Evolutionary conservation across 2,888 invertebrate genomes (phyloP), one percentile per base, ranked within the genome.

Genomic region (Cheilosia soror): DNA sequence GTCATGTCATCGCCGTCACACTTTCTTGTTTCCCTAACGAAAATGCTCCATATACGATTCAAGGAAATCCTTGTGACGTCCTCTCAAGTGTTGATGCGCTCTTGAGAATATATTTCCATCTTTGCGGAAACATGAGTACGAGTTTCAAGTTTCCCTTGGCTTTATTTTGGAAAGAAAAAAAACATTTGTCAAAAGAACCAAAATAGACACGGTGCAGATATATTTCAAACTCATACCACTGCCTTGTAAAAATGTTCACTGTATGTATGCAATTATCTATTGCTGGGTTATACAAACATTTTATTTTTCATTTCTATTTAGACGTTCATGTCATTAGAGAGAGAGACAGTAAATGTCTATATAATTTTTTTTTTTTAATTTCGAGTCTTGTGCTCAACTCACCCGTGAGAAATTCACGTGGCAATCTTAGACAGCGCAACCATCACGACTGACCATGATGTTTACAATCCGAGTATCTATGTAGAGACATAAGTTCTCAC

Each of bases 331-430:
- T 47, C 44, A 11, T 20, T 49, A 3, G 42, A 44, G 4, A 7
- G 33, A 51, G 6, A 4, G 40, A 13, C 7, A 31, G 15, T 5
- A 5, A 47, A n/a, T 20, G 20, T 42, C 2, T 42, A 4, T 33
- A 33, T 33, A 6, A 5, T 33, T 33, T 33, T 33, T 7, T 6
- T 33, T 40, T 40, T 40, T 40, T 7, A 42, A 72, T 62, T 72
- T 5, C 53, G 42, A 27, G 20, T 27, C 55, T 55, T 68, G 27
- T 62, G 53, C 62, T 29, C 42, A 42, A 42, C 62, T 29, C 42
- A 42, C 53, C 58, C 27, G 66, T 60, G 42, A 68, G 57, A 49
- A 66, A 31, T 60, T 76, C 76, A 76, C 66, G 76, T 76, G 76
- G 68, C 51, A 76, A 58, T 66, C 65, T 75, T 75, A 49, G 33